Base-by-base conservation (phyloP, 2,888 invertebrate genomes). In the Quadroppia sp. region DNA sequence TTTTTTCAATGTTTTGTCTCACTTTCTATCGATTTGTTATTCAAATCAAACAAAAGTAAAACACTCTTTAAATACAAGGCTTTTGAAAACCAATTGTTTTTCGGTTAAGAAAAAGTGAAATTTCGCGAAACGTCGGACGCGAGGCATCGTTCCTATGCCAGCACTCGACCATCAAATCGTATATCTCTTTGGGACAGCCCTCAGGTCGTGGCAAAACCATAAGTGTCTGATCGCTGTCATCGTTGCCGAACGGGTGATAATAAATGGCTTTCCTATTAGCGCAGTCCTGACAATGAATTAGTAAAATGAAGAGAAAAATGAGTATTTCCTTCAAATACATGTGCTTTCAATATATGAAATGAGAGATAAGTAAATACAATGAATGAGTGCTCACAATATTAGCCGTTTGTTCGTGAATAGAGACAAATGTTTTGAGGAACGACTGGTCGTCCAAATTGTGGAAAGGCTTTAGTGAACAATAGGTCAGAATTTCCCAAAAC, bases 111-210 rank as follows among this genome's bases (percentile, higher is more conserved):
- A 91, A 94, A 80, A 91, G 87, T 82, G 92, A 91, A 73, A 94
- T 90, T 83, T 94, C 93, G 80, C 89, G 86, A 85, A 94, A 94
- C 76, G 89, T 87, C 0, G 94, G 94, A 50, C 94, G 86, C 80
- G 91, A 89, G 71, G 86, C 85, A 71, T 90, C 89, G 79, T 89
- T 88, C 73, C 91, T 86, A 79, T 90, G 89, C 94, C 94, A 94
- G 84, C 94, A 94, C 83, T 93, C 92, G 79, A 89, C 88, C 91
- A 94, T 92, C 79, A 94, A 87, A 82, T 92, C 92, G 85, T 91
- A 93, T 77, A 94, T 90, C 82, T 94, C 93, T 77, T 90, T 86
- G 53, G 93, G 90, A 83, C 92, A 92, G 76, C 88, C 87, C 56
- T 88, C 85, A 17, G 91, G 92, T 77, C 89, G 88, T 40, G 88